phyloP scores from a whole-genome alignment of 2,797 vertebrate genomes.

The Buceros bicornis region DNA sequence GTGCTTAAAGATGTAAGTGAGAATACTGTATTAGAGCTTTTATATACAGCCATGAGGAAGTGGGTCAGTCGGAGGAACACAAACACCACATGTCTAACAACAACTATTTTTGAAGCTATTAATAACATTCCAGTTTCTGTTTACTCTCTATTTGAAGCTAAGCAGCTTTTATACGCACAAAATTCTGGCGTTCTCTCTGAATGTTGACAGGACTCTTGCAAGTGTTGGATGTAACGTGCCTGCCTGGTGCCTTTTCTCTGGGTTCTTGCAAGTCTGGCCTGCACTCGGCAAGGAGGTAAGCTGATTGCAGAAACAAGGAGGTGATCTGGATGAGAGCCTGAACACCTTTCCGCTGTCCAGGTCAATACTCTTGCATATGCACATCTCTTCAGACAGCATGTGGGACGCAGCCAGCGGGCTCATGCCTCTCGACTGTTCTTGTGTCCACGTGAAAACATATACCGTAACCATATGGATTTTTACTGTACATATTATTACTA shows the following conservation, averaged over 20 bases:
- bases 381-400: not conserved
- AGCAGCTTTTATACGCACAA: not conserved
- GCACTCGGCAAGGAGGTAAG: not conserved
- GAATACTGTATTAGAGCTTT: not conserved
- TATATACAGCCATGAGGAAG: not conserved
- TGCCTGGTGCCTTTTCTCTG: not conserved
- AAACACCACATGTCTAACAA: not conserved
- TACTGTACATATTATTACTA: not conserved
- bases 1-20: not conserved
- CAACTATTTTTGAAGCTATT: not conserved
- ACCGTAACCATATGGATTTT: not conserved
- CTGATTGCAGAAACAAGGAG: not conserved
- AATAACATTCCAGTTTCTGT: not conserved
- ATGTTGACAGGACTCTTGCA: not conserved
- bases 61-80: not conserved
- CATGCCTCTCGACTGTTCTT: fast-evolving
- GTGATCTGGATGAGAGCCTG: not conserved
- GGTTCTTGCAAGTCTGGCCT: not conserved
- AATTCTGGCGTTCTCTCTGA: not conserved
- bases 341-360: not conserved
- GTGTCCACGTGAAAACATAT: fast-evolving
- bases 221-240: fast-evolving
- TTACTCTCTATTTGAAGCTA: not conserved
- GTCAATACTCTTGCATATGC: fast-evolving
- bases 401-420: not conserved